A percentile compares a stretch with the other conserved stretches of the same genome.
These are phyloP conservation scores for Cricetomys ansorgei DNA, from an alignment of 2,113 vertebrate species.

Conservation along the genomic window DNA sequence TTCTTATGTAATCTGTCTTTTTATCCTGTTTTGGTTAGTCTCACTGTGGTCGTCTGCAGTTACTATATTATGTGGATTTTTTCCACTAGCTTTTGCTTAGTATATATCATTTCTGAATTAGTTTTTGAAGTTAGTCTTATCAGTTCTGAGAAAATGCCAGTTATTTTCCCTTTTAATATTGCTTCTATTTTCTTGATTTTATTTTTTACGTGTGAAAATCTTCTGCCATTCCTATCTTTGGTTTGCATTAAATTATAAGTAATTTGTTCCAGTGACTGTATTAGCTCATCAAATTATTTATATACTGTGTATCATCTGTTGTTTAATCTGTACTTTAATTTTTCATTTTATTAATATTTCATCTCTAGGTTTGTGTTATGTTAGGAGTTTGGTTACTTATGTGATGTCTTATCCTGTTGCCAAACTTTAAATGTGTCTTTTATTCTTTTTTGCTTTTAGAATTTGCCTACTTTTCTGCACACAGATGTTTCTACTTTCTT, in stretches of 20 bases:
- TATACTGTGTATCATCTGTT: background rate
- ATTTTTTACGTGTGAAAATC: background rate
- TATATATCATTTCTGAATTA: background rate
- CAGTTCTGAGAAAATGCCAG: background rate
- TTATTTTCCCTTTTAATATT: background rate
- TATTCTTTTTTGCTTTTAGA: background rate
- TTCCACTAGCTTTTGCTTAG: background rate
- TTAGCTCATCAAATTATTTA: background rate
- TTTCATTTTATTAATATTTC: constrained; percentile 10
- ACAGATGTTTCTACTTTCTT: background rate
- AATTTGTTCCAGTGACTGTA: background rate
- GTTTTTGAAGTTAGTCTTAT: background rate
- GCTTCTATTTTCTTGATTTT: background rate
- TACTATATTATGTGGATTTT: background rate
- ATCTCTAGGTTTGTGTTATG: background rate
- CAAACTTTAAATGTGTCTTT: background rate
- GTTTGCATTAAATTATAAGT: background rate
- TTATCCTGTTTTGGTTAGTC: background rate
- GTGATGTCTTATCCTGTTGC: background rate
- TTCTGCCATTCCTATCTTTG: background rate
- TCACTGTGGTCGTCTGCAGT: background rate
- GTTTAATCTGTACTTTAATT: background rate
- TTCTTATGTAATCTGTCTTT: background rate
- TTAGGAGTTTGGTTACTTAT: background rate
- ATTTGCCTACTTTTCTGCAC: background rate